These are phyloP conservation scores for Melanotaenia trifasciata DNA, from an alignment of 2,797 vertebrate genomes.

Conservation along the genomic window DNA sequence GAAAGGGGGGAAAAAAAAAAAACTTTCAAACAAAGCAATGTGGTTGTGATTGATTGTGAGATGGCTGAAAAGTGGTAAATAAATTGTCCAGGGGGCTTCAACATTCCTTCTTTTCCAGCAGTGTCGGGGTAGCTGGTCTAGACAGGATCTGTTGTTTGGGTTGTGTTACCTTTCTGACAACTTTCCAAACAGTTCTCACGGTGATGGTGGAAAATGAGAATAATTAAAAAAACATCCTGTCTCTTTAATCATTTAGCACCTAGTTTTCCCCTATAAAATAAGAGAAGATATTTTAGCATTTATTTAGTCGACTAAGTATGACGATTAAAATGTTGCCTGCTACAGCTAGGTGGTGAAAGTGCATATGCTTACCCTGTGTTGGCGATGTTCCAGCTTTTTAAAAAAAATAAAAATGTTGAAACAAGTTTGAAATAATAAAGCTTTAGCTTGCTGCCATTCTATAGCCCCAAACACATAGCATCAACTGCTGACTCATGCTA, in stretches of 20 bases:
- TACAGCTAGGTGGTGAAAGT: background rate
- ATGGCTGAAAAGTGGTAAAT: constrained; percentile 42
- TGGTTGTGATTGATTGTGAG: constrained; percentile 53
- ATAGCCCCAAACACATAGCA: no score
- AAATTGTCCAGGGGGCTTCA: constrained; percentile 39
- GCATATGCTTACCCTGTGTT: background rate
- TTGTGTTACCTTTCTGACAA: constrained; percentile 25
- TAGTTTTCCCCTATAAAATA: background rate
- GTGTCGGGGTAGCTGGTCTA: constrained; percentile 8
- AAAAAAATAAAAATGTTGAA: background rate
- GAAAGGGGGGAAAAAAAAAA: background rate
- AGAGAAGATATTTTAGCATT: no score
- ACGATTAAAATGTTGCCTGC: background rate
- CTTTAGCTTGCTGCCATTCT: background rate
- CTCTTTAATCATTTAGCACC: background rate
- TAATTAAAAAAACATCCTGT: background rate
- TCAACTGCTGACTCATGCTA: background rate
- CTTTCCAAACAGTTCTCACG: constrained; percentile 5
- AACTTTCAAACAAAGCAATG: constrained; percentile 36
- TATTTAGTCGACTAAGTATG: background rate
- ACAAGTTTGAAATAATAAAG: background rate
- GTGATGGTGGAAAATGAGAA: constrained; percentile 5
- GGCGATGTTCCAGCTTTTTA: background rate
- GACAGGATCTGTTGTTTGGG: constrained; percentile 12
- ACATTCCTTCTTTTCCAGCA: constrained; percentile 41